Conservation (phyloP, 2,888 invertebrate species). For the Rhamphomyia laevipes region DNA sequence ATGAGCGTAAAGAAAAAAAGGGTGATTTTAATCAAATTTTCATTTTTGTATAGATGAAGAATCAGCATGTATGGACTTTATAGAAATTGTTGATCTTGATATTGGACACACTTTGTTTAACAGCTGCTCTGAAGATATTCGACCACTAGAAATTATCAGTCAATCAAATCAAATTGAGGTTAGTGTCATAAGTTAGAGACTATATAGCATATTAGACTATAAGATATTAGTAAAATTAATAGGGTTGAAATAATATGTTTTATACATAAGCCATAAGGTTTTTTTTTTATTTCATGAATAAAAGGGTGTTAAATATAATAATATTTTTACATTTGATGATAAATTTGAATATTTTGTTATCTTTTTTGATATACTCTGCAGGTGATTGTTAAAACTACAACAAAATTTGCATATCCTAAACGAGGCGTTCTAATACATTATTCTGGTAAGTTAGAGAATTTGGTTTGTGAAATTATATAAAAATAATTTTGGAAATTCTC, state of each 20-base stretch:
- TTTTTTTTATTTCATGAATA: background rate
- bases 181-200: background rate
- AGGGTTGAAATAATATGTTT: background rate
- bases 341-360: background rate
- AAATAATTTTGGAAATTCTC: background rate
- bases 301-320: background rate
- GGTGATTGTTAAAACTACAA: slow-evolving; percentile 39
- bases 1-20: too few species aligned
- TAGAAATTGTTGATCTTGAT: slow-evolving; percentile 18
- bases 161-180: slow-evolving; percentile 20
- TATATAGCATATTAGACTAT: too few species aligned
- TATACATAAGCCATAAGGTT: background rate
- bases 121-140: slow-evolving; percentile 17
- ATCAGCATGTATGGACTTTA: slow-evolving; percentile 17
- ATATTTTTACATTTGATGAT: too few species aligned
- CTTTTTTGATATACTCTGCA: slow-evolving; percentile 19
- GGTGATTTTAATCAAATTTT: background rate
- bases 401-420: slow-evolving; percentile 44
- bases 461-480: background rate
- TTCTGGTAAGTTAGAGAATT: slow-evolving; percentile 42
- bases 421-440: slow-evolving; percentile 54
- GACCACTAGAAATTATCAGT: slow-evolving; percentile 18
- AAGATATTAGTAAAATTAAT: background rate
- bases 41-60: slow-evolving; percentile 16
- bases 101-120: slow-evolving; percentile 15